Evolutionary conservation across 2,888 invertebrate species (phyloP).

Genomic region (Ophonus ardosiacus): DNA sequence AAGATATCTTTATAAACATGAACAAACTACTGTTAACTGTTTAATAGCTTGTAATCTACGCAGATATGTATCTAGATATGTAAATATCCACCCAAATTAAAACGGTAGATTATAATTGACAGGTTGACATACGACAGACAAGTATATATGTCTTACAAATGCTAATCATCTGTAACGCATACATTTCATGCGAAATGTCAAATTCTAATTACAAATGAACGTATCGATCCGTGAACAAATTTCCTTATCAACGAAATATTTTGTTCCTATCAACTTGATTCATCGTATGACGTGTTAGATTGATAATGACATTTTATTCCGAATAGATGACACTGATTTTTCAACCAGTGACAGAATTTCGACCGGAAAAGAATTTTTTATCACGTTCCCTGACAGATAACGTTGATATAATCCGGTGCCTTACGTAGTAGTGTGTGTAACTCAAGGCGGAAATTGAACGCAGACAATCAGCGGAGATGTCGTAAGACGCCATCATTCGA

Average conservation of each 20-base stretch:
- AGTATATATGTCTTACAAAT: slow-evolving; percentile 1
- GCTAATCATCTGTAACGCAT: background rate
- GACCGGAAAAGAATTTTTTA: slow-evolving; percentile 54
- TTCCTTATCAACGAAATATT: slow-evolving; percentile 12
- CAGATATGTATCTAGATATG: background rate
- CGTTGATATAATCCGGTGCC: slow-evolving; percentile 37
- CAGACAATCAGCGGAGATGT: slow-evolving; percentile 31
- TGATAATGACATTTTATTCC: slow-evolving; percentile 58
- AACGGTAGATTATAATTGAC: slow-evolving; percentile 11
- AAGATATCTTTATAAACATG: slow-evolving; percentile 9
- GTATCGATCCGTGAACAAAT: background rate
- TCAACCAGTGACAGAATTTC: slow-evolving; percentile 53
- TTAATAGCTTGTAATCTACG: slow-evolving; percentile 7
- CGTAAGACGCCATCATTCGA: background rate
- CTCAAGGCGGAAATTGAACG: slow-evolving; percentile 42
- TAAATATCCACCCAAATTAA: background rate
- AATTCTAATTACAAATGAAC: slow-evolving; percentile 8
- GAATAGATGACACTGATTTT: slow-evolving; percentile 58
- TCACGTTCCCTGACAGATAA: slow-evolving; percentile 56
- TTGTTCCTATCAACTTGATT: slow-evolving; percentile 18
- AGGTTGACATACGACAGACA: slow-evolving; percentile 24
- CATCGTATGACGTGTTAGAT: slow-evolving; percentile 40
- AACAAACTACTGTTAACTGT: slow-evolving; percentile 19
- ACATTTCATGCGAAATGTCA: background rate
- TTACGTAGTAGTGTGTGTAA: slow-evolving; percentile 9